phyloP scores from a whole-genome alignment of 2,113 vertebrate species.

The Xiphophorus maculatus region DNA sequence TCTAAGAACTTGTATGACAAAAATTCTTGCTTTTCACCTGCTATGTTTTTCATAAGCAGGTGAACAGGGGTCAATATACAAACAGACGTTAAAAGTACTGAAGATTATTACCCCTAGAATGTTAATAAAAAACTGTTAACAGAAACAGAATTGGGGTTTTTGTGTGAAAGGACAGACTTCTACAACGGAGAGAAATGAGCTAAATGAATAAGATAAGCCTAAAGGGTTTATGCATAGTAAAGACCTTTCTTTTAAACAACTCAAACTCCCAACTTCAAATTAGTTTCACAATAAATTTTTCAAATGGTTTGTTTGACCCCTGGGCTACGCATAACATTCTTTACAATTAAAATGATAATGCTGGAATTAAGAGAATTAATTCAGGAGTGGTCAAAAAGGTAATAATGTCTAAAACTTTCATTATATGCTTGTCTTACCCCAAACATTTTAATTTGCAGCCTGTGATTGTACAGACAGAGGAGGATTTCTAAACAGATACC shows the following conservation, averaged over 20 bases:
- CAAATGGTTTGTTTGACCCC: conserved; percentile 19
- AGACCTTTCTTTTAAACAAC: not conserved
- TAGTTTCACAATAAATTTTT: conserved; percentile 17
- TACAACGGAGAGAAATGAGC: conserved; percentile 1
- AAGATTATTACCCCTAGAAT: not conserved
- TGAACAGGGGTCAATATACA: not conserved
- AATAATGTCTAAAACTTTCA: not conserved
- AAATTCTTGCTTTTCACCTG: too few species aligned
- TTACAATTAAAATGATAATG: conserved; percentile 8
- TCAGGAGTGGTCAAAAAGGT: not conserved
- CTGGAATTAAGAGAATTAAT: conserved; percentile 18
- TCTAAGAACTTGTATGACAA: too few species aligned
- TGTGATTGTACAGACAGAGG: conserved; percentile 8
- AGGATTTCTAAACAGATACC: conserved; percentile 14
- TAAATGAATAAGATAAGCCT: conserved; percentile 26
- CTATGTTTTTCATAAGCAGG: not conserved
- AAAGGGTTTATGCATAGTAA: conserved; percentile 21
- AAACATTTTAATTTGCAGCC: not conserved
- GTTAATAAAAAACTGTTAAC: not conserved
- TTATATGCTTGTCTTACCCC: conserved; percentile 7
- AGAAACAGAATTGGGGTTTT: not conserved
- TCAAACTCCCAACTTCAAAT: conserved; percentile 25
- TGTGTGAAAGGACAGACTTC: conserved; percentile 14
- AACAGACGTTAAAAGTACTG: not conserved
- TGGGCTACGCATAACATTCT: not conserved